Base-by-base conservation (phyloP, 2,888 invertebrate species). In the Drosophila kambysellisi region DNA sequence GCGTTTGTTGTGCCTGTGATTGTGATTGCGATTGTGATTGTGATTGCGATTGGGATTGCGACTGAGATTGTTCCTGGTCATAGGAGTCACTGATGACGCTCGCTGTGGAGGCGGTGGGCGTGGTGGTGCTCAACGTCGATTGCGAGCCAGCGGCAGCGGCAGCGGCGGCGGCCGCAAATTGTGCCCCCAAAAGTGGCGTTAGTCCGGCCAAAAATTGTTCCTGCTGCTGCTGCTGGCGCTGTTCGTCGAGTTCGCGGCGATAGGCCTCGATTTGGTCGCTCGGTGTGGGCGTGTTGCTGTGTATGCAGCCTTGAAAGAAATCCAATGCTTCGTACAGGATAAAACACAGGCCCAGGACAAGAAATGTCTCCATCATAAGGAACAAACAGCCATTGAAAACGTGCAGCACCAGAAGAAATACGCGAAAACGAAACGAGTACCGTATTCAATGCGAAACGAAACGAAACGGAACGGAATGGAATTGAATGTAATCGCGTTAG, bases 291-390 rank as follows among this genome's bases (percentile, higher is more conserved):
- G 89, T 92, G 80, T 91, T 91, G 83, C 91, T 93, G 89, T 91
- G 92, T 69, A 92, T 91, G 92, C 93, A 93, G 92, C 94, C 94
- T 92, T 94, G 94, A 91, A 95, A 94, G 91, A 95, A 94, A 92
- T 95, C 95, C 92, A 95, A 95, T 91, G 95, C 94, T 93, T 95
- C 95, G 92, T 95, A 95, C 90, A 95, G 95, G 91, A 95, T 93
- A 92, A 95, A 94, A 94, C 95, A 95, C 92, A 95, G 94, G 83
- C 95, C 95, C 86, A 95, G 94, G 89, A 95, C 94, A 91, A 95
- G 93, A 91, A 95, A 95, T 92, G 95, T 95, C 94, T 95, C 95
- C 95, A 95, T 95, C 93, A 92, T 92, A 93, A 85, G 84, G 84
- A 83, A 81, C 83, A 90, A 84, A 83, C 78, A 89, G 89, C 92